These are phyloP conservation scores for Artibeus jamaicensis DNA, from an alignment of 2,797 vertebrate genomes.

Conservation along the genomic window DNA sequence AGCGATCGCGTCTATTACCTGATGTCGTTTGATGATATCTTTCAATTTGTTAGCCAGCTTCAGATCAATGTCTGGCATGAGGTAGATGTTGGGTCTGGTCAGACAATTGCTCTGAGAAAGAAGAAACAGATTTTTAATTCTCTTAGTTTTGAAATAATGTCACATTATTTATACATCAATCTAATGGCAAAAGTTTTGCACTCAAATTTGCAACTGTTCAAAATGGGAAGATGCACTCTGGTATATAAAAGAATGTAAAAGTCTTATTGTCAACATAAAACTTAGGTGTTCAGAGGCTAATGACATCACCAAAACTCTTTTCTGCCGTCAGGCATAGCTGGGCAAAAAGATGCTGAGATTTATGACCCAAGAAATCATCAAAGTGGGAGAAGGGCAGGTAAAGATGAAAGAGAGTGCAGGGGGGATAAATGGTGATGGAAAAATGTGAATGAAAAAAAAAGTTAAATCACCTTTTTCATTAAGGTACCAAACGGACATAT, in stretches of 20 bases:
- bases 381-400: not conserved
- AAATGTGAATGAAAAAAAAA: not conserved
- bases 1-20: slow-evolving; percentile 83
- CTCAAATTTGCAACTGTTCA: not conserved
- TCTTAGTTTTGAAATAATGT: slow-evolving; percentile 12
- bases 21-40: slow-evolving; percentile 97
- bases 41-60: slow-evolving; percentile 96
- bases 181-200: not conserved
- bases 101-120: slow-evolving; percentile 93
- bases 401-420: not conserved
- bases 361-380: not conserved
- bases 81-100: slow-evolving; percentile 94
- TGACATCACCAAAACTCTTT: not conserved
- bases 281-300: not conserved
- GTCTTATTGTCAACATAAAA: not conserved
- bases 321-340: not conserved
- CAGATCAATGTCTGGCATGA: slow-evolving; percentile 94
- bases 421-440: not conserved
- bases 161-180: not conserved
- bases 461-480: not conserved
- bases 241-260: not conserved
- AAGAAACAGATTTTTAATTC: slow-evolving; percentile 15
- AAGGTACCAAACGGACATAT: not conserved
- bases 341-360: not conserved
- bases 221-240: not conserved